Percentiles rank a stretch among this genome's conserved stretches.
Conservation (phyloP, 1,140 invertebrate genomes). For the Oedothorax gibbosus region DNA sequence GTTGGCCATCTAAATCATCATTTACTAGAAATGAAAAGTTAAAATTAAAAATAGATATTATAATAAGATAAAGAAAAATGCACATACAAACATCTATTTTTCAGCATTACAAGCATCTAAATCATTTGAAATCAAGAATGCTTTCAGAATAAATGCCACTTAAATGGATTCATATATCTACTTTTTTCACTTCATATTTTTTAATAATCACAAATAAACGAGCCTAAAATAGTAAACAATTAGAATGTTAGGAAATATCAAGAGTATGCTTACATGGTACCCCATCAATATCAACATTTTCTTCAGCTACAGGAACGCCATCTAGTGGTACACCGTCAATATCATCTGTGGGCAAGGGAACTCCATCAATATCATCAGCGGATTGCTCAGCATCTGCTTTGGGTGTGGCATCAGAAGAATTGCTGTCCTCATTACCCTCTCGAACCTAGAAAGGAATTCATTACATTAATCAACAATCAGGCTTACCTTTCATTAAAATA, state of each 20-base stretch:
- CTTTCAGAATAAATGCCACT: no score
- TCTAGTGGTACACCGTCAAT: constrained; percentile 78
- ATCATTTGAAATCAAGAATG: no score
- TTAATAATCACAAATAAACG: no score
- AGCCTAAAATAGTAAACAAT: no score
- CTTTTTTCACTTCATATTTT: no score
- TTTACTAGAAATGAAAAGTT: constrained; percentile 70
- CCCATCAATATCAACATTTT: constrained; percentile 59
- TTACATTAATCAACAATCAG: no score
- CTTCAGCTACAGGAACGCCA: constrained; percentile 34
- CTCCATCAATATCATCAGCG: constrained; percentile 65
- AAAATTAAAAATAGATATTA: neutral
- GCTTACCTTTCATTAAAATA: no score
- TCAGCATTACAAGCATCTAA: neutral
- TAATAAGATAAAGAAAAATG: neutral
- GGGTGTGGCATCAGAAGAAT: constrained; percentile 33
- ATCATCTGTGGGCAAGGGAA: constrained; percentile 72
- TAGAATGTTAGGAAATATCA: no score
- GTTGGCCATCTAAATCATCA: constrained; percentile 86
- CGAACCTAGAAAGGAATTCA: constrained; percentile 12
- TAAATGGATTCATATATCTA: no score
- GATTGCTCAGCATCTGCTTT: constrained; percentile 44
- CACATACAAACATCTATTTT: neutral
- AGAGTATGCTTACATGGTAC: constrained; percentile 72
- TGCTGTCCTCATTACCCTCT: constrained; percentile 44